Base-by-base conservation (phyloP, 2,797 vertebrate species). In the Lacerta viridis region DNA sequence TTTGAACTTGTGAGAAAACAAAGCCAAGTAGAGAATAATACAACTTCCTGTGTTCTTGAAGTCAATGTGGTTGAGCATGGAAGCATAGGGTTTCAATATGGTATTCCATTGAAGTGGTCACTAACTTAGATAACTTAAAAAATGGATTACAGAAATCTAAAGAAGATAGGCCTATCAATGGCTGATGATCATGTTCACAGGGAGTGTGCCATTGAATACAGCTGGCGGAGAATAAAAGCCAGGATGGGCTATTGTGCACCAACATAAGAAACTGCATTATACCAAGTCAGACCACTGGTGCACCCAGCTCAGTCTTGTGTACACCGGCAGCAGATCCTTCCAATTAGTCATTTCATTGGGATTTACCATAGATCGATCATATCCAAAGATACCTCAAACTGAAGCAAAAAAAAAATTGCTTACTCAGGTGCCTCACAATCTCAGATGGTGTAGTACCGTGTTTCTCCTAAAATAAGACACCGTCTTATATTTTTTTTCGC, bases 391-490 rank as follows among this genome's bases (percentile, higher is more conserved):
- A 39, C 88, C 83, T 83, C 71, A 61, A 66, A 68, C 89, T 75
- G 84, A 88, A 93, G 66, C n/a, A 81, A 61, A 61, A 33, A n/a
- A 71, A n/a, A 2, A 2, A 29, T 27, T 50, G 85, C 78, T 87
- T 91, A 69, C 29, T 75, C 61, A 43, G 29, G 36, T 72, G 50
- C 18, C 50, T 80, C 23, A 55, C 11, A 61, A 43, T 43, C 27
- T 83, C 27, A 41, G 39, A 25, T n/a, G 43, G 27, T 27, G n/a
- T 84, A 29, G 25, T 29, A n/a, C n/a, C n/a, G n/a, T n/a, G n/a
- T n/a, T n/a, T n/a, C n/a, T n/a, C n/a, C n/a, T n/a, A n/a, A n/a
- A n/a, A n/a, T n/a, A n/a, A n/a, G n/a, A n/a, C n/a, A n/a, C n/a
- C n/a, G n/a, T n/a, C n/a, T n/a, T n/a, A n/a, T n/a, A n/a, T n/a